A percentile compares a stretch with the other conserved stretches of the same genome.
These are phyloP conservation scores for Drosophila yakuba DNA, from an alignment of 1,140 invertebrate genomes.

Conservation along the genomic window DNA sequence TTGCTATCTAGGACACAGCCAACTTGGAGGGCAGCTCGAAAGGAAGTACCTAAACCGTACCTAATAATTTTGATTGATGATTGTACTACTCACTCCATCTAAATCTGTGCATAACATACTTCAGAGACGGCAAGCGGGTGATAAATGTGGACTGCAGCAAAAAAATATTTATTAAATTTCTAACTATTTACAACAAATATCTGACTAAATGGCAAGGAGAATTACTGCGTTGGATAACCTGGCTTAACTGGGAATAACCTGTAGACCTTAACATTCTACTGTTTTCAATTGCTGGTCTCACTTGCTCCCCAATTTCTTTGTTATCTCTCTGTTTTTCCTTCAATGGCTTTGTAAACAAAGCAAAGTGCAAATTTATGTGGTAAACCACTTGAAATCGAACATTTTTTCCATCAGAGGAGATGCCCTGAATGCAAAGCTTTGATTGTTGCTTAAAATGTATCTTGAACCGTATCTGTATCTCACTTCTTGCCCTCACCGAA, in stretches of 20 bases:
- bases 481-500: constrained; percentile 24
- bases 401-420: constrained; percentile 28
- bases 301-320: constrained; percentile 5
- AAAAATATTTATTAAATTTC: too few species aligned
- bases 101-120: constrained; percentile 37
- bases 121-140: constrained; percentile 2
- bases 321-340: constrained; percentile 14
- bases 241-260: constrained; percentile 10
- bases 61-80: too few species aligned
- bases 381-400: constrained; percentile 56
- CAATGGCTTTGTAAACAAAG: constrained; percentile 64
- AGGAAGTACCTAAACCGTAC: neutral
- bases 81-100: constrained; percentile 1
- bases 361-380: constrained; percentile 74
- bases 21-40: neutral
- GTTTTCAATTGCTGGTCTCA: constrained; percentile 31
- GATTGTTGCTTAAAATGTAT: constrained; percentile 67
- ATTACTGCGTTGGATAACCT: neutral
- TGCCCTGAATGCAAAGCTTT: constrained; percentile 59
- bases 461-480: constrained; percentile 55
- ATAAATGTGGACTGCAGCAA: neutral
- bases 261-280: constrained; percentile 2
- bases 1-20: neutral
- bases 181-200: too few species aligned
- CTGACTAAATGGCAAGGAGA: neutral